Base-by-base conservation (phyloP, 1,140 invertebrate species). In the Ruditapes philippinarum region DNA sequence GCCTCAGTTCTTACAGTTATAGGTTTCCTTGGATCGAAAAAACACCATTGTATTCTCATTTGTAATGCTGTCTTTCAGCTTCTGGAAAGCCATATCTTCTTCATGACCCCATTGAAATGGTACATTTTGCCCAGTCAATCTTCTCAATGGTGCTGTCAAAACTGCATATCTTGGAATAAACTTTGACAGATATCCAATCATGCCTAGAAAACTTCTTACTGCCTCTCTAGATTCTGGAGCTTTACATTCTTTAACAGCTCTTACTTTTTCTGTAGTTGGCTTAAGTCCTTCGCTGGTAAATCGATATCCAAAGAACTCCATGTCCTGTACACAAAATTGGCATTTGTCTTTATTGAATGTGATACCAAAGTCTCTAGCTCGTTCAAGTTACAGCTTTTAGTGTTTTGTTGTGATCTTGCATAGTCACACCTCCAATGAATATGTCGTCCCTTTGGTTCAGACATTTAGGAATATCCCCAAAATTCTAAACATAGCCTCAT, bases 1-100 rank as follows among this genome's bases (percentile, higher is more conserved):
- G 96, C 96, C 93, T 96, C 96, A 3, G 94, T 94, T 40, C 95
- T 91, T 22, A 96, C 90, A 54, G 91, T 82, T 11, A 95, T 96
- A 68, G 91, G 68, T 68, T 42, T 80, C 19, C 68, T 76, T 45
- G 62, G 82, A 70, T 90, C 57, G 42, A 86, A 92, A n/a, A 54
- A 73, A 92, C 0, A 82, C 33, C 38, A 92, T 81, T 17, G 70
- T 85, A 14, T 31, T 73, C 28, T 73, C 60, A 40, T 36, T 78
- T 33, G 87, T 88, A 17, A 93, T 82, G 25, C 73, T 90, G 11
- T 93, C 76, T 79, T 91, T 93, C 19, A 94, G 36, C 57, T 89
- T 68, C 42, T 90, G 28, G 82, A 94, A 93, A 36, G 92, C 90
- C 74, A 40, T 25, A 4, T 90, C 31, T 73, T 93, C 73, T 86